Evolutionary conservation across 2,797 vertebrate species (phyloP).

Genomic region (Hydrocynus forskahlii): DNA sequence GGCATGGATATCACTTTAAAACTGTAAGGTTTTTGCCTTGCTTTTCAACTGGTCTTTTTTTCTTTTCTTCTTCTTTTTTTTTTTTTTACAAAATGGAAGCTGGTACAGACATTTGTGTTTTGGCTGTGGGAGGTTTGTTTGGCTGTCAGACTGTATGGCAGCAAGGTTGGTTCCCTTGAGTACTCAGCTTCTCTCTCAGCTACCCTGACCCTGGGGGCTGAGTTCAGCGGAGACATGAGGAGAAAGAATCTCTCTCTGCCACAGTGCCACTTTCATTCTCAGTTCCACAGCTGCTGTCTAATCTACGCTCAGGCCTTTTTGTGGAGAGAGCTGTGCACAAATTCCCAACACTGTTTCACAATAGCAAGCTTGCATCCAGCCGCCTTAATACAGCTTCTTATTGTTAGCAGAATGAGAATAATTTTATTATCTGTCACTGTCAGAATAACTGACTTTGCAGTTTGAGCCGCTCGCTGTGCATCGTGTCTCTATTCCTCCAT

Average conservation of each 20-base stretch:
- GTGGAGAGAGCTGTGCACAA: slow-evolving; percentile 22
- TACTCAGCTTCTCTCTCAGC: slow-evolving; percentile 45
- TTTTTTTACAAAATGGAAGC: slow-evolving; percentile 43
- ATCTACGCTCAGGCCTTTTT: slow-evolving; percentile 26
- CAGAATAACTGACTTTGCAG: slow-evolving; percentile 35
- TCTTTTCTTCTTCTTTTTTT: neutral
- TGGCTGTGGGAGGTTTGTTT: slow-evolving; percentile 26
- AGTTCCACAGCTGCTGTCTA: slow-evolving; percentile 31
- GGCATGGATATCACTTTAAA: neutral
- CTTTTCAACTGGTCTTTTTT: slow-evolving; percentile 18
- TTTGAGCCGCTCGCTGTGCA: neutral
- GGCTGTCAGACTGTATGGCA: slow-evolving; percentile 26
- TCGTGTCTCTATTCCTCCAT: slow-evolving; percentile 10
- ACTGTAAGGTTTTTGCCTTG: neutral
- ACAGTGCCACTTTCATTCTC: slow-evolving; percentile 37
- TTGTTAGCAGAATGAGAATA: slow-evolving; percentile 26
- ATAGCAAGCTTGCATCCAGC: neutral
- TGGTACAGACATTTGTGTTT: slow-evolving; percentile 28
- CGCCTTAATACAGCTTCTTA: slow-evolving; percentile 18
- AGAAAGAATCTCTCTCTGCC: slow-evolving; percentile 39
- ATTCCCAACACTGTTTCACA: slow-evolving; percentile 31
- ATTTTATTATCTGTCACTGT: slow-evolving; percentile 40
- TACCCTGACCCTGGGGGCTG: slow-evolving; percentile 42
- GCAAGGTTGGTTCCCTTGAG: slow-evolving; percentile 26
- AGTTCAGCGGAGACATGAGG: slow-evolving; percentile 38